A percentile compares a stretch with the other conserved stretches of the same genome.
phyloP scores from a whole-genome alignment of 2,888 invertebrate species.

The Hemaris fuciformis region DNA sequence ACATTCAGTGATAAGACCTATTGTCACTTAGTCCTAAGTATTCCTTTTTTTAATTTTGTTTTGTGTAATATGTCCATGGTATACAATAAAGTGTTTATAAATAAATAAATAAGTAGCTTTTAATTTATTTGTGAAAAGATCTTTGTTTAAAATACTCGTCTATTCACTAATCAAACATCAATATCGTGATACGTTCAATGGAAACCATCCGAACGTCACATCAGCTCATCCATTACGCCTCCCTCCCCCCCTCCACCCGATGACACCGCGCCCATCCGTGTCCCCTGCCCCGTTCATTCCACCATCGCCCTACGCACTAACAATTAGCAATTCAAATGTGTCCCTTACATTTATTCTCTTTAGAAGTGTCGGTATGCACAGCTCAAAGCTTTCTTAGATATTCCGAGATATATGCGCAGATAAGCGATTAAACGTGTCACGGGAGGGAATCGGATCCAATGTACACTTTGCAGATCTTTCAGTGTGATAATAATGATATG shows the following conservation, averaged over 20 bases:
- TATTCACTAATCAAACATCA: neutral
- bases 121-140: too few species aligned
- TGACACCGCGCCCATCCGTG: too few species aligned
- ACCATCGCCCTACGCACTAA: neutral
- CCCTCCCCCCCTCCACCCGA: neutral
- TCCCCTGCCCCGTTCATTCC: neutral
- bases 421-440: neutral
- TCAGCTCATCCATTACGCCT: neutral
- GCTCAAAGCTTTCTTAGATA: neutral
- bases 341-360: slow-evolving; percentile 29
- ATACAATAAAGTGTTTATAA: too few species aligned
- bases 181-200: neutral
- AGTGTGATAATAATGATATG: too few species aligned
- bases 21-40: too few species aligned
- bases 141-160: too few species aligned
- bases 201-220: neutral
- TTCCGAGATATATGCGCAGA: neutral
- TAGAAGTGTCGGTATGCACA: neutral
- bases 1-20: too few species aligned
- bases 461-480: too few species aligned
- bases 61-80: too few species aligned
- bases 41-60: too few species aligned
- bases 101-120: too few species aligned
- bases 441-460: neutral
- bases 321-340: slow-evolving; percentile 61